phyloP scores from a whole-genome alignment of 2,113 vertebrate species.

The Chaetodon trifascialis region DNA sequence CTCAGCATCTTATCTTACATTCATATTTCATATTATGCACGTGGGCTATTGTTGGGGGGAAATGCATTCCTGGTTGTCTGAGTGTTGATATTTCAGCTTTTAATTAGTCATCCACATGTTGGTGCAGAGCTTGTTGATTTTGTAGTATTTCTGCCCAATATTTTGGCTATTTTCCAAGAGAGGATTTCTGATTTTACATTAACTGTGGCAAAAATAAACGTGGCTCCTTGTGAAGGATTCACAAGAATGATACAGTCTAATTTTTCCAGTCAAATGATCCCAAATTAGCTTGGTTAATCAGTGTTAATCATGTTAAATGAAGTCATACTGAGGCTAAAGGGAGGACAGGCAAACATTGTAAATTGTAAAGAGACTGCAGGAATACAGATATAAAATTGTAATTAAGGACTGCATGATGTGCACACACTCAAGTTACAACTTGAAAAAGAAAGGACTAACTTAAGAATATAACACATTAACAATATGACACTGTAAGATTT shows the following conservation, averaged over 20 bases:
- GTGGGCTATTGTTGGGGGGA: not conserved
- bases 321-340: conserved; percentile 1
- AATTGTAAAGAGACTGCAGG: not conserved
- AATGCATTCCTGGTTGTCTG: conserved; percentile 3
- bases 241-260: not conserved
- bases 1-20: not conserved
- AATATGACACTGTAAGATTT: too few species aligned
- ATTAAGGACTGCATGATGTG: too few species aligned
- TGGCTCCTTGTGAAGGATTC: not conserved
- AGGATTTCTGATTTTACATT: not conserved
- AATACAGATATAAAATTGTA: too few species aligned
- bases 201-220: not conserved
- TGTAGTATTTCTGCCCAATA: not conserved
- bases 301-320: conserved; percentile 12
- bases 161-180: not conserved
- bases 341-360: not conserved
- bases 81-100: not conserved
- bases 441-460: too few species aligned
- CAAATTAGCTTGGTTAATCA: not conserved
- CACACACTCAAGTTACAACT: too few species aligned
- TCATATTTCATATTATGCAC: conserved; percentile 21
- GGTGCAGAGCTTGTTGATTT: not conserved
- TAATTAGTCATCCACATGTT: not conserved
- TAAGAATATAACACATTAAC: too few species aligned
- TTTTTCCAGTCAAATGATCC: conserved; percentile 4